Evolutionary conservation across 2,113 vertebrate species (phyloP).

Genomic region (Nicator chloris): DNA sequence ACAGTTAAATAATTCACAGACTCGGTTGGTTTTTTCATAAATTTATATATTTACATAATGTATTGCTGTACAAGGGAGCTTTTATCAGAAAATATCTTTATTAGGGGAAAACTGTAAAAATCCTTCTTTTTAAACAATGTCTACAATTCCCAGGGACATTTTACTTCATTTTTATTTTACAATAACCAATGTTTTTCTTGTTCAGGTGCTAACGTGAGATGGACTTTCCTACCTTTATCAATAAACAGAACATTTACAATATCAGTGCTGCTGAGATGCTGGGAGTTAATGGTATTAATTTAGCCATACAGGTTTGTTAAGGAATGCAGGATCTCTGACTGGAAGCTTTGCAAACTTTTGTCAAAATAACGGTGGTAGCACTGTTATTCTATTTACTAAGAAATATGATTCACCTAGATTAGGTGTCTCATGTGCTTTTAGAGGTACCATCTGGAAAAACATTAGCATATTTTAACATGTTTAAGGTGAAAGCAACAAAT

Average conservation of each 20-base stretch:
- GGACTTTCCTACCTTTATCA: not conserved
- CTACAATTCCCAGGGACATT: not conserved
- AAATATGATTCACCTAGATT: not conserved
- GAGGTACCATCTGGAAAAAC: not conserved
- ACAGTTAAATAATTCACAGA: not conserved
- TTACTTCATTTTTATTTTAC: not conserved
- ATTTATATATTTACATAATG: not conserved
- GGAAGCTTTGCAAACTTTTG: not conserved
- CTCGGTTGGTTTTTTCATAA: rapidly evolving
- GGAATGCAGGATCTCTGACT: not conserved
- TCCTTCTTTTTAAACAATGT: not conserved
- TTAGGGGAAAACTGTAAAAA: not conserved
- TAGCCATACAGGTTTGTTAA: not conserved
- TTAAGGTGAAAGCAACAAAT: not conserved
- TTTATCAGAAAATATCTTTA: not conserved
- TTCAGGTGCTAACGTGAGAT: not conserved
- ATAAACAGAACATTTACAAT: not conserved
- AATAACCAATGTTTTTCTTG: not conserved
- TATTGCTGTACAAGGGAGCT: not conserved
- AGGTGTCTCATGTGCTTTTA: not conserved
- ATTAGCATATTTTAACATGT: not conserved
- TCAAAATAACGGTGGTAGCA: not conserved
- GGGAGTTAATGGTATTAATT: not conserved
- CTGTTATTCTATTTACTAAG: not conserved
- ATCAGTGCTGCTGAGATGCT: not conserved